phyloP scores from a whole-genome alignment of 2,113 vertebrate species.

The Malurus melanocephalus region DNA sequence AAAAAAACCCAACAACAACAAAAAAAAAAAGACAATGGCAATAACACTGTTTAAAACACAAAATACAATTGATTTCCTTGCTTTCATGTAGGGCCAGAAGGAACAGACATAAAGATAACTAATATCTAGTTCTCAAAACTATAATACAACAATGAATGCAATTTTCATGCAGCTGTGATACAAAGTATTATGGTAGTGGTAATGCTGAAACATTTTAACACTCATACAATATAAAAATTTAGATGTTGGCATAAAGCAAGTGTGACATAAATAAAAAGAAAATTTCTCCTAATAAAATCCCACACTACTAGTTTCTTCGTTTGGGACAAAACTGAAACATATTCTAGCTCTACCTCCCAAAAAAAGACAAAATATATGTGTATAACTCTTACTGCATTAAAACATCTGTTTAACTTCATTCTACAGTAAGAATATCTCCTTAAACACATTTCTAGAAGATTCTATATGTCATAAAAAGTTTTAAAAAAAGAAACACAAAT shows the following conservation, averaged over 20 bases:
- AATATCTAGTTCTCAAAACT: constrained; percentile 1
- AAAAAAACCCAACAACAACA: no score
- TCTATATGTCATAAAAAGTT: neutral
- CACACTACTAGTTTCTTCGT: neutral
- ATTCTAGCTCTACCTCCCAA: neutral
- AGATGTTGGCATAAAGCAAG: neutral
- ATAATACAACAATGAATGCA: constrained; percentile 2
- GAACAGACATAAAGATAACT: constrained; percentile 28
- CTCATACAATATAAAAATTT: neutral
- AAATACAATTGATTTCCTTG: constrained; percentile 38
- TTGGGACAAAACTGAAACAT: neutral
- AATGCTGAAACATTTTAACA: neutral
- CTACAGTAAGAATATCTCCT: neutral
- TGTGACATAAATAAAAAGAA: neutral
- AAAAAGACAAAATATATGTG: neutral
- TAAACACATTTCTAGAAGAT: neutral
- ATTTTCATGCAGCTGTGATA: constrained; percentile 23
- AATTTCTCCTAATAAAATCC: neutral
- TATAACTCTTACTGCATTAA: neutral
- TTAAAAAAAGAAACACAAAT: neutral
- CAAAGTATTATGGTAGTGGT: neutral
- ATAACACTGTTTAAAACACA: constrained; percentile 21
- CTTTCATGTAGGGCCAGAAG: constrained; percentile 27
- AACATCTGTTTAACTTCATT: neutral
- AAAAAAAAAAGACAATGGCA: neutral